Evolutionary conservation across 1,140 invertebrate genomes (phyloP), one percentile per base, ranked within the genome.

Genomic region (Cotesia glomerata): DNA sequence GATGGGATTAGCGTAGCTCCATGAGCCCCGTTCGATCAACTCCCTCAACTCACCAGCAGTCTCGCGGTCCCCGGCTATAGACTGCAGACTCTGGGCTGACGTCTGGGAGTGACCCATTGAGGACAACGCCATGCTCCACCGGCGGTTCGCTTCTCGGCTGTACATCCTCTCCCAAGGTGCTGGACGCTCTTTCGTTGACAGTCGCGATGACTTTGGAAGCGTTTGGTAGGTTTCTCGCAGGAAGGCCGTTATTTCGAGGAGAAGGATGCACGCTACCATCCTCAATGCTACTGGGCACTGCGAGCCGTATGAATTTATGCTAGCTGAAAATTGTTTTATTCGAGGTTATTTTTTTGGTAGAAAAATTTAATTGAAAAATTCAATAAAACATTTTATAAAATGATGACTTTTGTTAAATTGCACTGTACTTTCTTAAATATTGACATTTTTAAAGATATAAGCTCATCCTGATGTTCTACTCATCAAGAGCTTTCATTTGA

Each of bases 231-330:
- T 98, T 87, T 99, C 98, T 13, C 98, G 88, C 18, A 99, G 86
- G 84, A 99, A 99, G 0, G 97, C 92, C 0, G 98, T 99, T 35
- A 99, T 98, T 89, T 99, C 98, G 76, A 96, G 90, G 4, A 99
- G 89, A 4, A 99, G 88, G 51, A 97, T 92, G 83, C 97, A 98
- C 1, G 97, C 97, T 9, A 99, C 90, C 73, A 99, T 88, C 79
- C 97, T 92, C 5, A 99, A 87, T 1, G 97, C 95, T 69, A 96
- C 91, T 0, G 98, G 98, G 87, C 98, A 99, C 32, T 91, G 90
- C 26, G 93, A 92, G 59, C 96, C 96, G 73, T 93, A 93, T 0
- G 91, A 87, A 83, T 96, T 94, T 9, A 98, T 94, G 72, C 94
- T 96, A 0, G 95, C 94, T 96, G 85, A 71, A 88, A 89, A 80